Percentiles rank a stretch among this genome's conserved stretches.
Evolutionary conservation across 2,888 invertebrate genomes (phyloP).

Genomic region (Fragum sueziense): DNA sequence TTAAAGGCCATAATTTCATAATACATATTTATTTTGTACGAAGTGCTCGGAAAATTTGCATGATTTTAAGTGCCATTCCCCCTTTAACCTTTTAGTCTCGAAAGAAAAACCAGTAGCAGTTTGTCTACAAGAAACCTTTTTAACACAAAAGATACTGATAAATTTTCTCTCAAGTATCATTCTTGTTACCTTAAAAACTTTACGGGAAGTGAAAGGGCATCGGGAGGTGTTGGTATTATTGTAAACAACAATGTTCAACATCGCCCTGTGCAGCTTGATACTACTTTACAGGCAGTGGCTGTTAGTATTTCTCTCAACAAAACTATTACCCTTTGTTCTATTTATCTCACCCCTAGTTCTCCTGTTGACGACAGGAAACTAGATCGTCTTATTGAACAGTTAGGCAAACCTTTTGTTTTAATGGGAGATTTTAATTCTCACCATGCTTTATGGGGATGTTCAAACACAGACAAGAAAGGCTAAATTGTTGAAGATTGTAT

Average conservation of each 20-base stretch:
- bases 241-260: neutral
- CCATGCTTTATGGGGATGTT: neutral
- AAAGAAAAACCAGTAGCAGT: neutral
- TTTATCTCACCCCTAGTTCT: neutral
- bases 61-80: no score
- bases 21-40: no score
- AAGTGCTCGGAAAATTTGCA: no score
- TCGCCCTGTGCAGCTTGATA: neutral
- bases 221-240: neutral
- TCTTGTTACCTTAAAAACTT: neutral
- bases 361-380: neutral
- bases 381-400: neutral
- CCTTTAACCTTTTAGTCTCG: neutral
- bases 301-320: slow-evolving; percentile 1
- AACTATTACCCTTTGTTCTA: neutral
- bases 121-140: slow-evolving; percentile 2
- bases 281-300: neutral
- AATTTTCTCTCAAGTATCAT: neutral
- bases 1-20: no score
- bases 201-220: neutral
- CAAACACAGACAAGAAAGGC: neutral
- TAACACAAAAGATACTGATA: neutral
- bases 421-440: slow-evolving; percentile 8
- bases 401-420: neutral
- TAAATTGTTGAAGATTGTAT: neutral